phyloP scores from a whole-genome alignment of 2,888 invertebrate genomes.

The Lutraria lutraria region DNA sequence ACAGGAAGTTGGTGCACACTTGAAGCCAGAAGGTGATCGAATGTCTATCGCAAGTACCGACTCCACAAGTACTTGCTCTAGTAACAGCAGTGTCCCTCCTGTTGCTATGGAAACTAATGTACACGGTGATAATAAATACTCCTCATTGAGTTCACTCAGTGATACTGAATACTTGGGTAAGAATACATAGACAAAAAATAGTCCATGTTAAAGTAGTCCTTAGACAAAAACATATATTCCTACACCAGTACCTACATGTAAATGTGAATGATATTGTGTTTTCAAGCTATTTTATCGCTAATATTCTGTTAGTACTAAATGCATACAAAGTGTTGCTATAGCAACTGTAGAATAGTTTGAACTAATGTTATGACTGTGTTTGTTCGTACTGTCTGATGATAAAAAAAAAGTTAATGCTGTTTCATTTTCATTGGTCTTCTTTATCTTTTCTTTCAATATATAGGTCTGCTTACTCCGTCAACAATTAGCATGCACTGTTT shows the following conservation, averaged over 20 bases:
- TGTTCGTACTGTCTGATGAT: neutral
- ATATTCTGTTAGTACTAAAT: slow-evolving; percentile 12
- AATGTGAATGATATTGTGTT: slow-evolving; percentile 16
- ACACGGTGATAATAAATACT: slow-evolving; percentile 69
- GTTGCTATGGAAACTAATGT: slow-evolving; percentile 48
- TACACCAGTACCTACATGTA: slow-evolving; percentile 18
- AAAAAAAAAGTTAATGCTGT: neutral
- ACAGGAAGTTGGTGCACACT: slow-evolving; percentile 71
- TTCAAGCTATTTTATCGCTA: neutral
- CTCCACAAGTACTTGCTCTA: slow-evolving; percentile 77
- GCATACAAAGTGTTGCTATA: neutral
- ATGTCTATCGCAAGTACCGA: slow-evolving; percentile 77
- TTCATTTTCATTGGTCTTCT: neutral
- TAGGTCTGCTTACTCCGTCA: neutral
- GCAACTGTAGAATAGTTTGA: slow-evolving; percentile 3
- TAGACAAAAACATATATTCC: slow-evolving; percentile 19
- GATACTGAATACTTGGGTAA: slow-evolving; percentile 74
- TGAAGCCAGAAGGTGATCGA: slow-evolving; percentile 69
- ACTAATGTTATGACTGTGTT: neutral
- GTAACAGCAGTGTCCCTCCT: slow-evolving; percentile 58
- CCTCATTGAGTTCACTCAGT: slow-evolving; percentile 76
- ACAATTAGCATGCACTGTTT: neutral
- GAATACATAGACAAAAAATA: slow-evolving; percentile 41
- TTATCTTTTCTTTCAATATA: neutral
- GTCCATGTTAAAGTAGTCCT: slow-evolving; percentile 24